A percentile compares a stretch with the other conserved stretches of the same genome.
These are phyloP conservation scores for Polymixis flavicincta DNA, from an alignment of 2,888 invertebrate genomes.

Conservation along the genomic window DNA sequence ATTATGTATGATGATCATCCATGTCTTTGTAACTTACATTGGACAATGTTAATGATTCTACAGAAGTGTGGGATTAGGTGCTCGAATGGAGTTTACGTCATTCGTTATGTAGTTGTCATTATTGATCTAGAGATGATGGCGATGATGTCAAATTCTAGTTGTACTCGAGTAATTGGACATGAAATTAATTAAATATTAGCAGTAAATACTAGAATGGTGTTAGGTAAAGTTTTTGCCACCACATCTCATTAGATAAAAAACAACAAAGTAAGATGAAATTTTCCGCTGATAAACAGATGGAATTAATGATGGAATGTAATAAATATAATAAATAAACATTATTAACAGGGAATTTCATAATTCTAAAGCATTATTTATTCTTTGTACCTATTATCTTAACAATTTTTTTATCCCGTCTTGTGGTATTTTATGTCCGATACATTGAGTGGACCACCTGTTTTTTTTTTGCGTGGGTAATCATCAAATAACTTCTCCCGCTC, in stretches of 20 bases:
- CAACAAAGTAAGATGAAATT: not conserved
- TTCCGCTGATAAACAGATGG: too few relatives aligned
- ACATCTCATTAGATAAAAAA: not conserved
- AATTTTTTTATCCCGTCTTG: too few relatives aligned
- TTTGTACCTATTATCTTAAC: too few relatives aligned
- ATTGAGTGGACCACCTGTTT: too few relatives aligned
- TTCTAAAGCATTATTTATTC: too few relatives aligned
- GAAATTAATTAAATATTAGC: not conserved
- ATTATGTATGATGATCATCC: too few relatives aligned
- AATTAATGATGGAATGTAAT: too few relatives aligned
- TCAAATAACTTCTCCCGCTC: too few relatives aligned
- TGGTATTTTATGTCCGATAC: too few relatives aligned
- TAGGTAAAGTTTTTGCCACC: not conserved
- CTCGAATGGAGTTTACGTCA: conserved; percentile 42
- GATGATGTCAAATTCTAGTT: conserved; percentile 28
- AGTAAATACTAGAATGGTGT: not conserved
- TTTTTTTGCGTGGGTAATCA: too few relatives aligned
- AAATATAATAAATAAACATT: too few relatives aligned
- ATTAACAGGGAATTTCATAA: too few relatives aligned
- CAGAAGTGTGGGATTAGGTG: conserved; percentile 38
- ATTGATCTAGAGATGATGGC: conserved; percentile 22
- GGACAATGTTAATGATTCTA: conserved; percentile 47
- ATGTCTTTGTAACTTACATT: conserved; percentile 37
- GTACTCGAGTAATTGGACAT: not conserved
- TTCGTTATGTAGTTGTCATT: conserved; percentile 23